Conservation (phyloP, 2,797 vertebrate species). For the Eupleurogrammus muticus region DNA sequence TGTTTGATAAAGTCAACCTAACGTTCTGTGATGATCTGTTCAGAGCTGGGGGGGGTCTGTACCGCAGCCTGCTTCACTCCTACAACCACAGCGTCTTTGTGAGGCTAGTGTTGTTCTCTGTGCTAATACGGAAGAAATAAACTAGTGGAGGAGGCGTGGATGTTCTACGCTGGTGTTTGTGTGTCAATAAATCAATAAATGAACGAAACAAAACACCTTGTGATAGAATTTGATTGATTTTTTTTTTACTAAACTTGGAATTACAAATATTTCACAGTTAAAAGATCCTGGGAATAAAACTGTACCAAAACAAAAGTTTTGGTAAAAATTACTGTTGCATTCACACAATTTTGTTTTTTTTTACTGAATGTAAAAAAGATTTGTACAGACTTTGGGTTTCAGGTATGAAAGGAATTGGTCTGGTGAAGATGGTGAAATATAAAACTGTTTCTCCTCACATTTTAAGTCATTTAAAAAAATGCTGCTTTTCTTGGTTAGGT, state of each 20-base stretch:
- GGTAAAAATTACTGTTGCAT: not conserved
- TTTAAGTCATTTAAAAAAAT: no score
- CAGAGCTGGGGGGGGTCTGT: not conserved
- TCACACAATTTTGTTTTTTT: no score
- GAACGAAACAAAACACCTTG: not conserved
- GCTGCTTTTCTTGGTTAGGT: no score
- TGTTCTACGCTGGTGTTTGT: not conserved
- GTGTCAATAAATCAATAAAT: not conserved
- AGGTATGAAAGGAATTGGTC: no score
- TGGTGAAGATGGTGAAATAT: no score
- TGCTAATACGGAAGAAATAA: not conserved
- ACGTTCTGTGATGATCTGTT: constrained; percentile 11
- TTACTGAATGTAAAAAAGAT: no score
- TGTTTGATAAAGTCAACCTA: constrained; percentile 24
- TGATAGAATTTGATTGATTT: no score
- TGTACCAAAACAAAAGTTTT: no score
- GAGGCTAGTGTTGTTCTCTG: constrained; percentile 17
- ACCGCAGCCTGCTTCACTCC: not conserved
- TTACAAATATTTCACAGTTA: not conserved
- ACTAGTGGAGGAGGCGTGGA: constrained; percentile 3
- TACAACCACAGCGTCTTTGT: constrained; percentile 24
- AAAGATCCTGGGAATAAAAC: not conserved
- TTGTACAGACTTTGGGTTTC: no score
- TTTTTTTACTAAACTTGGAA: constrained; percentile 1
- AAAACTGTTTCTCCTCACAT: no score